Percentiles rank a stretch among this genome's conserved stretches.
These are phyloP conservation scores for Drosophila setifemur DNA, from an alignment of 1,140 invertebrate genomes.

Conservation along the genomic window DNA sequence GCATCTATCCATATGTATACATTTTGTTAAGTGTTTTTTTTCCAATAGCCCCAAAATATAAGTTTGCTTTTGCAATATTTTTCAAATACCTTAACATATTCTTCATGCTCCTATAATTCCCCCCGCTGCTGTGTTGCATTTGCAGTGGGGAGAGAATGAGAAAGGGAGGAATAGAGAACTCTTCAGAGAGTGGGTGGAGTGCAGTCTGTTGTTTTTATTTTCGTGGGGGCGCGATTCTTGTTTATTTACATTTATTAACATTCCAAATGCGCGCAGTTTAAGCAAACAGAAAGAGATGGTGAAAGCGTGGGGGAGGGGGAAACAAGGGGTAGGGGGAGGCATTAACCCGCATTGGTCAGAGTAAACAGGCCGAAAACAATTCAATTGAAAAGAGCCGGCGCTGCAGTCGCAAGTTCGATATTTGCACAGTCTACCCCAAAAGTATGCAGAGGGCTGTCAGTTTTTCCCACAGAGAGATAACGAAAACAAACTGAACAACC, in stretches of 20 bases:
- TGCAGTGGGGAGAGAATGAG: background rate
- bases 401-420: conserved; percentile 37
- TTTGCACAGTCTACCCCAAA: conserved; percentile 69
- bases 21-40: too few relatives aligned
- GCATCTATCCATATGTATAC: too few relatives aligned
- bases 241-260: conserved; percentile 78
- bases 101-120: background rate
- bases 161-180: too few relatives aligned
- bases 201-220: conserved; percentile 15
- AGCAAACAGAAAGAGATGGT: conserved; percentile 34
- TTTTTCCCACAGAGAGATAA: conserved; percentile 48
- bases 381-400: conserved; percentile 45
- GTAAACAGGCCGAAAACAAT: conserved; percentile 48
- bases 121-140: conserved; percentile 21
- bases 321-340: background rate
- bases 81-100: too few relatives aligned
- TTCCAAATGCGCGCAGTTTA: conserved; percentile 68
- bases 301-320: background rate
- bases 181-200: conserved; percentile 33
- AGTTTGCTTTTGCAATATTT: background rate
- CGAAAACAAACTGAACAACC: conserved; percentile 66
- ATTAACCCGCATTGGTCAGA: conserved; percentile 46
- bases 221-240: conserved; percentile 67
- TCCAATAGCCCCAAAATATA: background rate
- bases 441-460: conserved; percentile 62